Conservation (phyloP, 64 coral and sea anemone genomes). For the Actinia equina region DNA sequence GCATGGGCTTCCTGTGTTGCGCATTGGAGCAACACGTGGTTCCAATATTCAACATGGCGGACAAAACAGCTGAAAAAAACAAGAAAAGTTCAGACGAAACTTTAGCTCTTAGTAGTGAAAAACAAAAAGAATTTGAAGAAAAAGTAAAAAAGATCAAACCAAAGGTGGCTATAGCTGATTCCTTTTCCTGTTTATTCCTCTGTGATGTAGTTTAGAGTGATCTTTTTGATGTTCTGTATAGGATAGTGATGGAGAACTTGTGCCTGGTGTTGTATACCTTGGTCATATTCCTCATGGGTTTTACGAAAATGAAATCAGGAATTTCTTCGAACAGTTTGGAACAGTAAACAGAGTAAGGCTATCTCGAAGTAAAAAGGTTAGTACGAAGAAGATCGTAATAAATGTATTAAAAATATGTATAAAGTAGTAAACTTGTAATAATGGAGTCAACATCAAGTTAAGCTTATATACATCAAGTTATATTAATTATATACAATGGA, state of each 20-base stretch:
- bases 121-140: constrained; percentile 98
- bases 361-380: constrained; percentile 97
- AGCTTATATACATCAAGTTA: too few species aligned
- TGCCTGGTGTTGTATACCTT: constrained; percentile 92
- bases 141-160: constrained; percentile 69
- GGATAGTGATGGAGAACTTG: constrained; percentile 46
- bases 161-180: constrained; percentile 32
- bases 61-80: constrained; percentile 10
- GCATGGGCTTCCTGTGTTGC: not conserved
- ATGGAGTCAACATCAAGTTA: too few species aligned
- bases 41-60: constrained; percentile 82
- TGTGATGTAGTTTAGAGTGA: not conserved
- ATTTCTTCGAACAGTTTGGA: constrained; percentile 94
- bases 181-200: not conserved
- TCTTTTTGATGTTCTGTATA: not conserved
- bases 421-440: too few species aligned
- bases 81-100: constrained; percentile 19
- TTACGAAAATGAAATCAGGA: constrained; percentile 82
- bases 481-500: too few species aligned
- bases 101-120: constrained; percentile 84
- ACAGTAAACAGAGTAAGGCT: constrained; percentile 91
- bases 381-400: not conserved
- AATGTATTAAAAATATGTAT: too few species aligned
- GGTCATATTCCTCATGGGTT: constrained; percentile 99
- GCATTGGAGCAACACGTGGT: constrained; percentile 35